These are phyloP conservation scores for Erpetoichthys calabaricus DNA, from an alignment of 2,797 vertebrate species.

Conservation along the genomic window DNA sequence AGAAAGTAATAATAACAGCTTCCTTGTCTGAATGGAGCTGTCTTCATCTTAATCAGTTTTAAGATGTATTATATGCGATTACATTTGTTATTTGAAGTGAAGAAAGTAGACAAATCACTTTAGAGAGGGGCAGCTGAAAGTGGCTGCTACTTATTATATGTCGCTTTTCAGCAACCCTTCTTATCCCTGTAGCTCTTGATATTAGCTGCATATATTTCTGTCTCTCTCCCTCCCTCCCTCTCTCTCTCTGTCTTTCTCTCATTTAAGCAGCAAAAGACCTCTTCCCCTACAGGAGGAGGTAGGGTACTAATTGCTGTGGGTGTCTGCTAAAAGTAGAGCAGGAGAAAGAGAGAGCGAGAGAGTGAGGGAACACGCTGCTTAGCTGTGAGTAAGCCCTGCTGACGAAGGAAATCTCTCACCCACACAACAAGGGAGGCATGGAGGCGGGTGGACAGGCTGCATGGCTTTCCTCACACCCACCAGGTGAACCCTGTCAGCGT, in stretches of 20 bases:
- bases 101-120: too few species aligned
- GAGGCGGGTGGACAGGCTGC: slow-evolving; percentile 46
- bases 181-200: too few species aligned
- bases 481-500: slow-evolving; percentile 33
- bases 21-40: too few species aligned
- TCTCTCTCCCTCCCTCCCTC: not conserved
- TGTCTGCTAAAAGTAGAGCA: slow-evolving; percentile 26
- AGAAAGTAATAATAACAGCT: too few species aligned
- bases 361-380: not conserved
- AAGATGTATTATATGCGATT: too few species aligned
- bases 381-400: slow-evolving; percentile 50
- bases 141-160: too few species aligned
- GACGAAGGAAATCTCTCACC: slow-evolving; percentile 59
- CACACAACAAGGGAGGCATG: slow-evolving; percentile 39
- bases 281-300: slow-evolving; percentile 27
- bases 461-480: slow-evolving; percentile 45
- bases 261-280: slow-evolving; percentile 14
- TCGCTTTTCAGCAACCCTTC: too few species aligned
- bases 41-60: too few species aligned
- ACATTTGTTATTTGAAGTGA: too few species aligned
- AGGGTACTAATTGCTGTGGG: slow-evolving; percentile 55
- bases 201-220: too few species aligned
- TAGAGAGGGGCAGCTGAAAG: too few species aligned
- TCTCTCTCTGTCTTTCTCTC: slow-evolving; percentile 14
- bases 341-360: slow-evolving; percentile 28